Base-by-base conservation (phyloP, 2,113 vertebrate genomes). In the Dicaeum eximium region DNA sequence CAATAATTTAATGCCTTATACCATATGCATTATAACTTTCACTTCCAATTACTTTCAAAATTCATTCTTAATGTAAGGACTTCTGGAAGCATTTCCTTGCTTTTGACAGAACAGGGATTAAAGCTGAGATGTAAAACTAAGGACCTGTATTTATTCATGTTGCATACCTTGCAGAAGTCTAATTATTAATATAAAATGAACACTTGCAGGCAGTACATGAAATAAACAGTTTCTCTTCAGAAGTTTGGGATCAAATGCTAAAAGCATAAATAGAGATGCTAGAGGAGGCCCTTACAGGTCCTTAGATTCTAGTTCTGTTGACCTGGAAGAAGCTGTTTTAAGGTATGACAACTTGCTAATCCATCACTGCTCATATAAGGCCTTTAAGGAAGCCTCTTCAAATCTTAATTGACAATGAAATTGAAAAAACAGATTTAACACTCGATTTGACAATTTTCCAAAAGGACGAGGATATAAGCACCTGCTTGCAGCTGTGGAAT, bases 401-500 rank as follows among this genome's bases (percentile, higher is more conserved):
- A 54, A 27, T 24, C 23, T 50, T 10, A 60, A 8, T 42, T 57
- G 13, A 62, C 13, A 69, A 83, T 11, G 6, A 58, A 74, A 74
- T 14, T 1, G 2, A 56, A 82, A 89, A 14, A 88, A 8, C 2
- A 0, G 19, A 53, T 21, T 82, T 58, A 88, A 86, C 5, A 16
- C 54, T 67, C 0, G 0, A 20, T 75, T 57, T 56, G 58, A 45
- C 31, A 61, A 33, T 1, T 67, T 15, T 51, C 44, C 73, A 54
- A 62, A 81, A 71, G 80, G 47, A 72, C 24, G 88, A 64, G 12
- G 18, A 30, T 31, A 20, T 79, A 93, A 82, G 66, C 97, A 99
- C 99, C 99, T 99, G 99, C 99, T 99, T 97, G 99, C 99, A 95
- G 99, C 99, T 73, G 99, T 99, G 79, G 99, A 99, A 96, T 99